Percentiles rank a stretch among this genome's conserved stretches.
These are phyloP conservation scores for Oenanthe oenanthe DNA, from an alignment of 2,113 vertebrate species.

Conservation along the genomic window DNA sequence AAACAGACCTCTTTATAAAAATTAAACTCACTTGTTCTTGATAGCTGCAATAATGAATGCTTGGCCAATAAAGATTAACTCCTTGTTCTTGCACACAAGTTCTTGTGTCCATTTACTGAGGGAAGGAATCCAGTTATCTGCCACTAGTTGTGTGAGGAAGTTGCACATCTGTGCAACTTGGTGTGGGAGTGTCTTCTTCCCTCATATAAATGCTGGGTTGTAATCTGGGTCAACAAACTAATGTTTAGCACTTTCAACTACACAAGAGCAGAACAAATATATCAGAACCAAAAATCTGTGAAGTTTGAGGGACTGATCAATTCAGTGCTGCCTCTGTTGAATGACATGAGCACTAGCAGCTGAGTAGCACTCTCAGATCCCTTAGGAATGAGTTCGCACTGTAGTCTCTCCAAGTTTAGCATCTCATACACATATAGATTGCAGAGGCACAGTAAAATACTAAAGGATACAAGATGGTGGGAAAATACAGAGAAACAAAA, in stretches of 20 bases:
- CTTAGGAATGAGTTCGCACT: not conserved
- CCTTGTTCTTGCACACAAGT: not conserved
- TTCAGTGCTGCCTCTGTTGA: not conserved
- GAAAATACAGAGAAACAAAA: not conserved
- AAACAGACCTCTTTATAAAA: slow-evolving; percentile 9
- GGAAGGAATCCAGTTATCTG: not conserved
- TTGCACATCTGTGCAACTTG: not conserved
- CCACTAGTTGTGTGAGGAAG: slow-evolving; percentile 14
- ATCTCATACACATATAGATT: not conserved
- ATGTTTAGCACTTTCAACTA: not conserved
- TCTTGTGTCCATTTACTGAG: not conserved
- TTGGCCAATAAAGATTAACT: slow-evolving; percentile 13
- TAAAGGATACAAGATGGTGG: not conserved
- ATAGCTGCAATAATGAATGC: slow-evolving; percentile 7
- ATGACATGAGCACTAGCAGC: not conserved
- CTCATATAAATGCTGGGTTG: not conserved
- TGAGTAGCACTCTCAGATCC: not conserved
- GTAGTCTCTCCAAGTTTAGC: not conserved
- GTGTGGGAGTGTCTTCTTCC: slow-evolving; percentile 35
- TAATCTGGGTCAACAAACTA: not conserved
- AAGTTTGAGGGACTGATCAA: not conserved
- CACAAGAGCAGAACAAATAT: not conserved
- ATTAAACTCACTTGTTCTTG: not conserved
- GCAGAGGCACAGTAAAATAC: not conserved
- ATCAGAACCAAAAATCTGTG: not conserved